Percentiles rank a stretch among this genome's conserved stretches.
Evolutionary conservation across 2,888 invertebrate species (phyloP).

Genomic region (Anthophora plumipes): DNA sequence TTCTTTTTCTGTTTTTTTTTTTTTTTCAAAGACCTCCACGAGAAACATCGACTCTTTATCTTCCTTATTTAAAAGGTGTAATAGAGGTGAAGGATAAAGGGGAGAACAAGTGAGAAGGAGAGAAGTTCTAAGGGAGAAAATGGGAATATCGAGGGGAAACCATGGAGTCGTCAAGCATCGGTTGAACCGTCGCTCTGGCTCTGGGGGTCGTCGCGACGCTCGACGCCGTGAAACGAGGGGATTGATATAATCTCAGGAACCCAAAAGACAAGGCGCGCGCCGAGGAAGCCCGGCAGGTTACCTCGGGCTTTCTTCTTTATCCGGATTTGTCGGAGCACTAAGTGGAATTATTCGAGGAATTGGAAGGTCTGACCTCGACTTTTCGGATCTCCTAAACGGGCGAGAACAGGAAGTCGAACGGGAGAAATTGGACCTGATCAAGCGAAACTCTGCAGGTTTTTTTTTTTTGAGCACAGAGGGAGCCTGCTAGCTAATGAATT

Average conservation of each 20-base stretch:
- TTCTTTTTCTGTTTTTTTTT: no score
- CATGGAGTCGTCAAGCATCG: background rate
- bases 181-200: conserved; percentile 27
- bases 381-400: conserved; percentile 42
- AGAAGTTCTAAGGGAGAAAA: background rate
- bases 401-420: conserved; percentile 32
- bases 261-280: conserved; percentile 51
- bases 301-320: conserved; percentile 54
- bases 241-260: conserved; percentile 73
- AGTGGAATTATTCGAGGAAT: conserved; percentile 79
- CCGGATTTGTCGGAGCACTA: conserved; percentile 68
- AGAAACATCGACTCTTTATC: conserved; percentile 32
- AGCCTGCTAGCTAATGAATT: conserved; percentile 65
- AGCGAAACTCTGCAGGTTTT: conserved; percentile 34
- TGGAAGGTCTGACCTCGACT: conserved; percentile 68
- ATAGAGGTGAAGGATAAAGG: background rate
- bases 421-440: conserved; percentile 48
- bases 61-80: conserved; percentile 2
- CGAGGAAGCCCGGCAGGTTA: conserved; percentile 22
- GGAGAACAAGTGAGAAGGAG: background rate
- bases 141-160: background rate
- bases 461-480: conserved; percentile 20
- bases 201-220: conserved; percentile 44
- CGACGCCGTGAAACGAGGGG: conserved; percentile 62
- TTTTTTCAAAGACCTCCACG: background rate